phyloP scores from a whole-genome alignment of 2,888 invertebrate genomes.

The Spilosoma lubricipeda region DNA sequence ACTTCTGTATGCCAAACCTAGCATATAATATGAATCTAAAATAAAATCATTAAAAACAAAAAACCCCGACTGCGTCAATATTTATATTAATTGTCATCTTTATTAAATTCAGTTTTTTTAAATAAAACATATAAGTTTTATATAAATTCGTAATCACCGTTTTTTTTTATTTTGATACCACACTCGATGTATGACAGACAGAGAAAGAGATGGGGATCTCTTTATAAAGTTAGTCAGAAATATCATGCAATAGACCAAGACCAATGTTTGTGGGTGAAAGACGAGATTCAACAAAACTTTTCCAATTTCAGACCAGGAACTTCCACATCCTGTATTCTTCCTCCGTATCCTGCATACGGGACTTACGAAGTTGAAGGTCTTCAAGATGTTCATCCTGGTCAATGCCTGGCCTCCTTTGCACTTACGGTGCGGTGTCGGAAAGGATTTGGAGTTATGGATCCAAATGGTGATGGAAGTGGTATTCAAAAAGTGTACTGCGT shows the following conservation, averaged over 20 bases:
- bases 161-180: too few species aligned
- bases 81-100: too few species aligned
- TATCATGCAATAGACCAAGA: neutral
- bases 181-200: too few species aligned
- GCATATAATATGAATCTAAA: too few species aligned
- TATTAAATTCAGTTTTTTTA: too few species aligned
- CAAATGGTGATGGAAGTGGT: neutral
- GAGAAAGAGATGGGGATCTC: too few species aligned
- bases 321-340: slow-evolving; percentile 10
- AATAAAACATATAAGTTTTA: too few species aligned
- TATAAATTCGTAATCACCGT: too few species aligned
- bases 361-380: slow-evolving; percentile 9
- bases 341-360: slow-evolving; percentile 16
- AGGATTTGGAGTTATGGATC: slow-evolving; percentile 4
- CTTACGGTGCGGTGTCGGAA: slow-evolving; percentile 5
- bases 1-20: too few species aligned
- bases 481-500: slow-evolving; percentile 14
- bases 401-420: neutral
- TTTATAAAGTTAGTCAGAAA: too few species aligned
- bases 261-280: neutral
- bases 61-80: too few species aligned
- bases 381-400: slow-evolving; percentile 12
- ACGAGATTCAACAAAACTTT: neutral
- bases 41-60: too few species aligned
- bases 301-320: slow-evolving; percentile 3